Conservation (phyloP, 2,888 invertebrate genomes). For the Cheilosia variabilis region DNA sequence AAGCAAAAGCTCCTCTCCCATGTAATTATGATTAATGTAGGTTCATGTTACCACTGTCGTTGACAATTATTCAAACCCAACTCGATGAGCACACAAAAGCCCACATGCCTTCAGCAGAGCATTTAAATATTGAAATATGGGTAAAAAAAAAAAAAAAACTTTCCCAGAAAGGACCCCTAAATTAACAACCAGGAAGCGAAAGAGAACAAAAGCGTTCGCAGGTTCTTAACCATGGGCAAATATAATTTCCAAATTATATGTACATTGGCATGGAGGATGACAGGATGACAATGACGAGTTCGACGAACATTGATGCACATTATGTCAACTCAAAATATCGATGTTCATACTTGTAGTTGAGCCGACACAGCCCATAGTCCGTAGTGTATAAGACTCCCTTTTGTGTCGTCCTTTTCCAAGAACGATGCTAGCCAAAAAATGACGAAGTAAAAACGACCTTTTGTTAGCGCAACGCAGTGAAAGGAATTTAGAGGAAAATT, state of each 20-base stretch:
- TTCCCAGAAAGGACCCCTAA: background rate
- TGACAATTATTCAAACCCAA: conserved; percentile 61
- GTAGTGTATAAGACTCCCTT: background rate
- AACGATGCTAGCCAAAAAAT: background rate
- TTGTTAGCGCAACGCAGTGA: conserved; percentile 25
- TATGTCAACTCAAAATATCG: conserved; percentile 47
- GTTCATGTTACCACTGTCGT: conserved; percentile 58
- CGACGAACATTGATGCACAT: conserved; percentile 33
- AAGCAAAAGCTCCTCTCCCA: background rate
- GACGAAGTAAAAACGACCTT: conserved; percentile 14
- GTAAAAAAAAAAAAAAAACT: background rate
- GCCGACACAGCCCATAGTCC: background rate
- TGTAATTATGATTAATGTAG: conserved; percentile 61
- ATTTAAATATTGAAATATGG: conserved; percentile 48
- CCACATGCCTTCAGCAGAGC: conserved; percentile 22
- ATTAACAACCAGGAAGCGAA: background rate
- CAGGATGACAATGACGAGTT: conserved; percentile 6
- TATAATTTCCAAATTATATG: conserved; percentile 62
- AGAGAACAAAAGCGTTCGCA: conserved; percentile 19
- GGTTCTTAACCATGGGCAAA: conserved; percentile 54
- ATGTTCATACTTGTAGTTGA: background rate
- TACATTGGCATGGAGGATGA: conserved; percentile 36
- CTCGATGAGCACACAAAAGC: conserved; percentile 40
- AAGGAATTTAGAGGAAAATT: conserved; percentile 3
- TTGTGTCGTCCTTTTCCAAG: background rate